A percentile compares a stretch with the other conserved stretches of the same genome.
These are phyloP conservation scores for Drosophila kikkawai DNA, from an alignment of 1,140 invertebrate species.

Conservation along the genomic window DNA sequence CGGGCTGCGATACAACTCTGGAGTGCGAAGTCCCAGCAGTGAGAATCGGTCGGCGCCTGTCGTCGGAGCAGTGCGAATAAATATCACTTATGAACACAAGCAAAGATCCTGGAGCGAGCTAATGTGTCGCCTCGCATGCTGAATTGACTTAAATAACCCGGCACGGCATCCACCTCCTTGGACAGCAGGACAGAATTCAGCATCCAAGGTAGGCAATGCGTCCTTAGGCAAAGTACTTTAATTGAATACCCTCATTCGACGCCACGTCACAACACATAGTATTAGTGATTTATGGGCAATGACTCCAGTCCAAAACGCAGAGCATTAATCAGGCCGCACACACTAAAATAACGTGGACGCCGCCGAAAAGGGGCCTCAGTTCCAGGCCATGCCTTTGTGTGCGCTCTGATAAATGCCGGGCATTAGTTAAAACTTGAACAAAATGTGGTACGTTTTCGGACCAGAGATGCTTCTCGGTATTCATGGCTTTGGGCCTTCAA, in stretches of 20 bases:
- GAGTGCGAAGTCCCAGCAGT: conserved; percentile 5
- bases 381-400: neutral
- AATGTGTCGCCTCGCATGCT: conserved; percentile 34
- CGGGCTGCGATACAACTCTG: too few relatives aligned
- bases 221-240: conserved; percentile 18
- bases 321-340: conserved; percentile 52
- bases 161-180: neutral
- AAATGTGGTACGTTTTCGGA: conserved; percentile 28
- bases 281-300: conserved; percentile 54
- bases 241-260: conserved; percentile 48
- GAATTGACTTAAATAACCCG: conserved; percentile 50
- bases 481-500: conserved; percentile 12
- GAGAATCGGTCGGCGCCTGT: neutral
- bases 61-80: conserved; percentile 37
- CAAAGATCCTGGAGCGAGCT: conserved; percentile 26
- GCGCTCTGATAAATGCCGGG: conserved; percentile 27
- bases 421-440: conserved; percentile 61
- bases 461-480: conserved; percentile 22
- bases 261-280: conserved; percentile 12
- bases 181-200: neutral
- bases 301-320: conserved; percentile 10
- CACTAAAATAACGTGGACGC: conserved; percentile 7
- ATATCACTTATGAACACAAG: conserved; percentile 61
- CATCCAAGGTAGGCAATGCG: neutral
- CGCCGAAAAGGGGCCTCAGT: conserved; percentile 7